Evolutionary conservation across 2,888 invertebrate species (phyloP).

Genomic region (Patella ulyssiponensis): DNA sequence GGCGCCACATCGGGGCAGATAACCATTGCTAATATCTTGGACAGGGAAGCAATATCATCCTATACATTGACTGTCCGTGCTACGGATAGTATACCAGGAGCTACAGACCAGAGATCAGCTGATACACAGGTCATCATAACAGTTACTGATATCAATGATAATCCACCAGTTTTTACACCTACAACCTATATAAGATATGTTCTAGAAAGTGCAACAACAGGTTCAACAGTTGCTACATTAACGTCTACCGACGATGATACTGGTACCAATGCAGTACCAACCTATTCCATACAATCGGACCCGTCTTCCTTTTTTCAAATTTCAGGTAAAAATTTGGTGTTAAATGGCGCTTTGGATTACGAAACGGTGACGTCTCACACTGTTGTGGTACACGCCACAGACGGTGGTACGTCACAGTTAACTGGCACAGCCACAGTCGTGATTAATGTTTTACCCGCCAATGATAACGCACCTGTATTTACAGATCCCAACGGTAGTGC

Average conservation of each 20-base stretch:
- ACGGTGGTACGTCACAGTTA: background rate
- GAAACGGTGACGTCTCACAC: background rate
- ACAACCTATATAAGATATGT: constrained; percentile 92
- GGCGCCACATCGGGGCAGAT: background rate
- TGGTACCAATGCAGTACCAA: constrained; percentile 43
- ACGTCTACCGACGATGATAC: constrained; percentile 50
- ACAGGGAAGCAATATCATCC: constrained; percentile 2
- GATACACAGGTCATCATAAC: constrained; percentile 88
- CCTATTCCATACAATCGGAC: constrained; percentile 36
- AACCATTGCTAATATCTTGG: background rate
- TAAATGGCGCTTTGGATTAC: background rate
- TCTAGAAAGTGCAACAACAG: constrained; percentile 83
- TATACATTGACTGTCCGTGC: constrained; percentile 43
- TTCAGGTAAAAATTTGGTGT: background rate
- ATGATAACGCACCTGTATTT: background rate
- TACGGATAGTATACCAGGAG: constrained; percentile 43
- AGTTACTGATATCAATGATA: constrained; percentile 91
- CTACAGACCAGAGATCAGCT: constrained; percentile 31
- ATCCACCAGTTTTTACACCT: constrained; percentile 92
- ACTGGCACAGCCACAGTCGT: background rate
- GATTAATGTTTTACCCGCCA: background rate
- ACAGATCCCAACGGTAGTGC: background rate
- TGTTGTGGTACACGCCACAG: background rate
- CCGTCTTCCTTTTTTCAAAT: background rate
- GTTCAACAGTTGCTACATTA: constrained; percentile 42